phyloP scores from a whole-genome alignment of 2,888 invertebrate genomes.

The Melipona bicolor region DNA sequence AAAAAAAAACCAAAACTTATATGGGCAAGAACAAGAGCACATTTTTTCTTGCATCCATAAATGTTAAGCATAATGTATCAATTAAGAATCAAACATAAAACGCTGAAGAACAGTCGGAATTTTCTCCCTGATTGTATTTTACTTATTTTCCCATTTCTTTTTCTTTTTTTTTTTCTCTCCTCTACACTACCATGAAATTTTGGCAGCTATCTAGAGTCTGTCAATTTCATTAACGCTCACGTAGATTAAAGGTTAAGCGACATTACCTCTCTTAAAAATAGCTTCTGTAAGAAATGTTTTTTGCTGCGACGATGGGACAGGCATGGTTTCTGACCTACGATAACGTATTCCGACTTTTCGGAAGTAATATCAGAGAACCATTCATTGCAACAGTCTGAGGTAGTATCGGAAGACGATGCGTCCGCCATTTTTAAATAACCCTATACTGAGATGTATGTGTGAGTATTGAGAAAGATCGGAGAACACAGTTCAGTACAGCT shows the following conservation, averaged over 20 bases:
- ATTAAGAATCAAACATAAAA: background rate
- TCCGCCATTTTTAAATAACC: constrained; percentile 84
- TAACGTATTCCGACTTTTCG: constrained; percentile 79
- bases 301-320: constrained; percentile 74
- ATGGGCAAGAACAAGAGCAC: constrained; percentile 48
- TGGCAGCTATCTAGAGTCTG: constrained; percentile 67
- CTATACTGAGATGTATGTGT: constrained; percentile 60
- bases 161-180: background rate
- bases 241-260: constrained; percentile 71
- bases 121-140: background rate
- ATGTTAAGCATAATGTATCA: background rate
- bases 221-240: constrained; percentile 67
- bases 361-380: constrained; percentile 82
- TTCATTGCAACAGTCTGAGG: constrained; percentile 82
- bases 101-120: background rate
- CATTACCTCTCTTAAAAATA: constrained; percentile 87
- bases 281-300: constrained; percentile 84
- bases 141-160: background rate
- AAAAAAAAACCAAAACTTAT: background rate
- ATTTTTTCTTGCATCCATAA: constrained; percentile 52
- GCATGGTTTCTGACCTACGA: constrained; percentile 80
- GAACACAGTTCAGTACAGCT: constrained; percentile 27
- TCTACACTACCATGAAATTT: constrained; percentile 27
- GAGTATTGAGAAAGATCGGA: constrained; percentile 27
- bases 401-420: constrained; percentile 83